phyloP scores from a whole-genome alignment of 2,797 vertebrate genomes.

The Paguma larvata region DNA sequence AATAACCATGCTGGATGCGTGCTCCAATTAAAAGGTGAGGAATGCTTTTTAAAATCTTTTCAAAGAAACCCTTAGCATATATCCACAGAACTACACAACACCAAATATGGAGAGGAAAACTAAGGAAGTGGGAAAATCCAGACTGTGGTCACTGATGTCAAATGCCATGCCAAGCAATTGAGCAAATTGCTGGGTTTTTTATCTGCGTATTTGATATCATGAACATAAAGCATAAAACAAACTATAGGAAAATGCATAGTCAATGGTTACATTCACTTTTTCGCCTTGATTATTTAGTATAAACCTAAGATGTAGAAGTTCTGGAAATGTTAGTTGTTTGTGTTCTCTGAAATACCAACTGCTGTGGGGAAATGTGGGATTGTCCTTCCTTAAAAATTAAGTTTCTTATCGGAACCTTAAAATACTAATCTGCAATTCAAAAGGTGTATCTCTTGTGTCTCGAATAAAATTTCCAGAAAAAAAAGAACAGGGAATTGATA shows the following conservation, averaged over 20 bases:
- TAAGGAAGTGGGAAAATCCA: background rate
- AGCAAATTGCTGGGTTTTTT: background rate
- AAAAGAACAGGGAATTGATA: background rate
- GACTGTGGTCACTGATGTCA: accelerated
- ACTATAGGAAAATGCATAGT: background rate
- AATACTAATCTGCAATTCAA: background rate
- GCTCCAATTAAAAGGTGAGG: background rate
- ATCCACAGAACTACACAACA: too few relatives aligned
- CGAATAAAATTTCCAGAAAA: background rate
- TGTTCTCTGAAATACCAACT: background rate
- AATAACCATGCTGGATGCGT: background rate
- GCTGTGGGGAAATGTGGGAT: background rate
- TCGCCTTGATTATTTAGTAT: background rate
- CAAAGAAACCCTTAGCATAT: background rate
- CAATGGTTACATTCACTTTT: background rate
- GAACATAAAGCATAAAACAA: background rate
- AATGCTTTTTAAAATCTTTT: background rate
- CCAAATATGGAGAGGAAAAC: background rate
- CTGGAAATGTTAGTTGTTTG: background rate
- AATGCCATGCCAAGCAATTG: background rate
- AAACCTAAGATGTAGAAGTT: background rate
- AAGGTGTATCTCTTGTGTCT: background rate
- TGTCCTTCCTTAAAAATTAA: background rate
- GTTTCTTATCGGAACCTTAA: background rate
- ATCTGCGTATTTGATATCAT: background rate